Evolutionary conservation across 2,888 invertebrate species (phyloP), one percentile per base, ranked within the genome.

Genomic region (Mesochorus sp.): DNA sequence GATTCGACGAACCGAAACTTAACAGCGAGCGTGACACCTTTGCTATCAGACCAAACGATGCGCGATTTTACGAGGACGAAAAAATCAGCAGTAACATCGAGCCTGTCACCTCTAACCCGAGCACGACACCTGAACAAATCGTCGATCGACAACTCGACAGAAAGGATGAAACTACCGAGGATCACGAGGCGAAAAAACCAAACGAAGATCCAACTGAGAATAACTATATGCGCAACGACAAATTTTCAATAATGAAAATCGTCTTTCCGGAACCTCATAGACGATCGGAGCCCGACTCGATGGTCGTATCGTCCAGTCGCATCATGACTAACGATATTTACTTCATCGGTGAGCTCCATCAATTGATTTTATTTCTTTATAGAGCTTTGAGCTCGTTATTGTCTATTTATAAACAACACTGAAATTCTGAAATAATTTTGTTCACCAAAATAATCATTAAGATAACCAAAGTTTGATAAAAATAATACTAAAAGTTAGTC

Each of bases 261-360:
- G 49, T 75, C 4, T 49, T 84, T 57, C 81, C 88, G 0, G 86
- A 87, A 67, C 67, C 83, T 1, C 84, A 85, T 24, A 84, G 86
- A 67, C 83, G 84, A 4, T 80, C 84, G 2, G 86, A 85, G 3
- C 82, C 82, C 24, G 85, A 86, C 70, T 87, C 89, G 0, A 28
- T 85, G 3, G 76, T 88, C 1, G 82, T 86, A 1, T 84, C 89
- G n/a, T 80, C 89, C 0, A 83, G 82, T 55, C 82, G 78, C 10
- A 85, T 86, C 34, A 77, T 85, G 59, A 86, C 87, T 61, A 86
- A 86, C 57, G 91, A 91, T 75, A 85, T 91, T 62, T 91, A 91
- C 80, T 91, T 91, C 76, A 90, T 91, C 53, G 91, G 91, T 91
- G 82, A 84, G 87, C n/a, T n/a, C n/a, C n/a, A n/a, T n/a, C n/a